These are phyloP conservation scores for Dipodomys ordii DNA, from an alignment of 2,113 vertebrate genomes.

Conservation along the genomic window DNA sequence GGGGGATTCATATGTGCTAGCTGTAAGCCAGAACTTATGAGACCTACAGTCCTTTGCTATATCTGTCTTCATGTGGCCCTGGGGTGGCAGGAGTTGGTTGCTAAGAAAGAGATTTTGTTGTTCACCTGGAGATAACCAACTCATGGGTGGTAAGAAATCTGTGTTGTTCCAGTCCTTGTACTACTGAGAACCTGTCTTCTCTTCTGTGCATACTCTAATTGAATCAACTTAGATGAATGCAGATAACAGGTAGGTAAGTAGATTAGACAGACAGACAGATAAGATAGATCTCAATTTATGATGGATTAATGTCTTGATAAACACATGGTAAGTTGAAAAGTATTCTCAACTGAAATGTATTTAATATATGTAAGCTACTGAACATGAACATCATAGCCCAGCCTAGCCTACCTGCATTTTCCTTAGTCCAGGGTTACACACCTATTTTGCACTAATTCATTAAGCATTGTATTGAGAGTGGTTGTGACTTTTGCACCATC, in stretches of 20 bases:
- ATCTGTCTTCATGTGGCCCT: not conserved
- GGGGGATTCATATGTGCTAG: too few relatives aligned
- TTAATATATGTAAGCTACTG: not conserved
- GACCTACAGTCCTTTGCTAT: not conserved
- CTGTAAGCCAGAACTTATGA: not conserved
- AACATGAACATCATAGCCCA: not conserved
- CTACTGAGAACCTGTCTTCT: not conserved
- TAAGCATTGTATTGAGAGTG: not conserved
- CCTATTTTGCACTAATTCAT: not conserved
- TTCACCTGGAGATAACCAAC: not conserved
- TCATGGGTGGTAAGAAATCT: not conserved
- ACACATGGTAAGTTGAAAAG: not conserved
- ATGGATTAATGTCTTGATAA: not conserved
- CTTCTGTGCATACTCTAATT: too few relatives aligned
- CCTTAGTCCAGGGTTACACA: not conserved
- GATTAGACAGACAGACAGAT: too few relatives aligned
- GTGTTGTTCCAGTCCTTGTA: not conserved
- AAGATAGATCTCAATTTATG: not conserved
- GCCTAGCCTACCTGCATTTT: not conserved
- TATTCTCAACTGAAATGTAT: not conserved
- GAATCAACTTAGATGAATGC: too few relatives aligned
- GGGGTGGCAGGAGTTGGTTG: not conserved
- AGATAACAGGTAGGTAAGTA: not conserved
- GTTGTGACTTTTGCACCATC: not conserved
- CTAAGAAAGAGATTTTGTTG: not conserved